phyloP scores from a whole-genome alignment of 2,113 vertebrate genomes.

The Hippocampus comes region DNA sequence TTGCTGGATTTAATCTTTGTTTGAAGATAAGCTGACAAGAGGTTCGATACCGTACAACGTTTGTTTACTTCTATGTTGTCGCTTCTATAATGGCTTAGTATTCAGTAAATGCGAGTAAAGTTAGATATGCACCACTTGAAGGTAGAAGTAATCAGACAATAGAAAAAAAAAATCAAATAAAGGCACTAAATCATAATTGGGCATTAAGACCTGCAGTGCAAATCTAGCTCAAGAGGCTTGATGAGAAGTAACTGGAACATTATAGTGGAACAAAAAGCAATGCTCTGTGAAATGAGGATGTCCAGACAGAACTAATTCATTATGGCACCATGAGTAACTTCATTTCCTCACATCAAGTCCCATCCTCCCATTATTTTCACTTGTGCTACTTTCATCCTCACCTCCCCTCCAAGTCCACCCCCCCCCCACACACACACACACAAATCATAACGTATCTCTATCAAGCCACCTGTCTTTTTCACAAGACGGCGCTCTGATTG shows the following conservation, averaged over 20 bases:
- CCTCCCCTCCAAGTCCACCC: neutral
- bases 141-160: neutral
- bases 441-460: slow-evolving; percentile 6
- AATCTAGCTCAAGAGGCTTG: slow-evolving; percentile 12
- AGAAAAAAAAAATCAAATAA: neutral
- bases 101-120: neutral
- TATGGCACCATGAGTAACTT: slow-evolving; percentile 45
- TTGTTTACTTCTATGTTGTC: neutral
- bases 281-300: slow-evolving; percentile 38
- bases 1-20: neutral
- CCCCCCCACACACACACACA: neutral
- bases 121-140: neutral
- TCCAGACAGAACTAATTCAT: slow-evolving; percentile 53
- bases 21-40: neutral
- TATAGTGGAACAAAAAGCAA: slow-evolving; percentile 29
- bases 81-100: neutral
- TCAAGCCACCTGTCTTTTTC: slow-evolving; percentile 51
- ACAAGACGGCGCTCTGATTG: slow-evolving; percentile 35
- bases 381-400: slow-evolving; percentile 17
- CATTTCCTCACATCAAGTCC: slow-evolving; percentile 38
- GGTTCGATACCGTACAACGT: neutral
- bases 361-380: slow-evolving; percentile 39
- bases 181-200: slow-evolving; percentile 4
- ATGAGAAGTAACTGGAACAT: slow-evolving; percentile 27
- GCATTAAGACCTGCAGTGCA: neutral